Evolutionary conservation across 2,797 vertebrate genomes (phyloP).

Genomic region (Pangasius djambal): DNA sequence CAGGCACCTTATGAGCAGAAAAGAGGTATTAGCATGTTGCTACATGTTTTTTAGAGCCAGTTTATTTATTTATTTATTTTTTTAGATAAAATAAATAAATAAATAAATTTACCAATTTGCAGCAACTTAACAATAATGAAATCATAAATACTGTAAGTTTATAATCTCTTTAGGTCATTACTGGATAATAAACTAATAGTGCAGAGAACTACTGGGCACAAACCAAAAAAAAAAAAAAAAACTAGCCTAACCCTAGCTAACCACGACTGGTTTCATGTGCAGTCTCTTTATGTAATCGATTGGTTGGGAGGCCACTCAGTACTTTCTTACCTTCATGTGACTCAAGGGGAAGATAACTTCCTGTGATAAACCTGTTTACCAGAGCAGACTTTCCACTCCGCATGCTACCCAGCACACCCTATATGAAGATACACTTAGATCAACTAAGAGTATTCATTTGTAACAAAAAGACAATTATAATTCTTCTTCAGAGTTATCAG

Average conservation of each 20-base stretch:
- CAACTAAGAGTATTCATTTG: neutral
- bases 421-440: constrained; percentile 27
- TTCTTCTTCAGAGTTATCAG: neutral
- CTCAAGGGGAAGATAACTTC: constrained; percentile 87
- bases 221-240: neutral
- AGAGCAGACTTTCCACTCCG: constrained; percentile 91
- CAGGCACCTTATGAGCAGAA: neutral
- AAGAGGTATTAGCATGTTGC: neutral
- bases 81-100: too few relatives aligned
- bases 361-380: constrained; percentile 92
- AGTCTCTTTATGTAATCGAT: neutral
- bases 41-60: neutral
- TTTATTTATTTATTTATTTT: too few relatives aligned
- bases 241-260: neutral
- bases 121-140: neutral
- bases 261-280: neutral
- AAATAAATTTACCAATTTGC: neutral
- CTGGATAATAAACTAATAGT: neutral
- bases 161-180: too few relatives aligned
- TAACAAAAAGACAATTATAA: neutral
- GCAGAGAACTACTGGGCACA: neutral
- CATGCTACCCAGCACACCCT: constrained; percentile 90
- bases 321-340: constrained; percentile 82
- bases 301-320: neutral
- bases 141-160: neutral